Conservation (phyloP, 1,140 invertebrate species). For the Spodoptera litura region DNA sequence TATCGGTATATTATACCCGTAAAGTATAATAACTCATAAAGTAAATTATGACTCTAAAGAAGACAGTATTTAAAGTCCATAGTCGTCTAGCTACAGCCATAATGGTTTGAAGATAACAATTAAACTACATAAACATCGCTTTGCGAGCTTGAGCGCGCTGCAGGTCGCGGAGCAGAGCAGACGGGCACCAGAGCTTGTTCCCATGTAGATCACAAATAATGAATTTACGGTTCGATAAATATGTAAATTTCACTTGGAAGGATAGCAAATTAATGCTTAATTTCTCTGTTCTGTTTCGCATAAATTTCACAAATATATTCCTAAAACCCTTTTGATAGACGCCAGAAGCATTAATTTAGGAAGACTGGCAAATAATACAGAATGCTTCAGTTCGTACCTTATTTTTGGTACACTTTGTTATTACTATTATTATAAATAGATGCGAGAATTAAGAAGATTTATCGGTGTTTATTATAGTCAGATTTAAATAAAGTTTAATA, state of each 20-base stretch:
- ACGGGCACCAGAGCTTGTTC: constrained; percentile 39
- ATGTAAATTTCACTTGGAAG: constrained; percentile 72
- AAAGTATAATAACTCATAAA: too few species aligned
- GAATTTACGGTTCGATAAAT: constrained; percentile 72
- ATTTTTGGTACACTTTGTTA: constrained; percentile 55
- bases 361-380: constrained; percentile 60
- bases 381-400: constrained; percentile 53
- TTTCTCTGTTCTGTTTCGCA: constrained; percentile 69
- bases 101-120: constrained; percentile 25
- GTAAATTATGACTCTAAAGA: too few species aligned
- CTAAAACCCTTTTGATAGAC: constrained; percentile 65
- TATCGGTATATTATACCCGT: too few species aligned
- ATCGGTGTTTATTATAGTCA: too few species aligned
- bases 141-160: constrained; percentile 10
- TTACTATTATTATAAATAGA: constrained; percentile 7
- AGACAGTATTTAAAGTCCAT: not conserved
- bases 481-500: too few species aligned
- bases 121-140: constrained; percentile 35
- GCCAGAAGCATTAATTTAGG: constrained; percentile 57
- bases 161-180: not conserved
- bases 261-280: constrained; percentile 76
- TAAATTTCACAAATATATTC: constrained; percentile 73
- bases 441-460: too few species aligned
- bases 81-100: not conserved
- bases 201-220: constrained; percentile 65